A percentile compares a stretch with the other conserved stretches of the same genome.
phyloP scores from a whole-genome alignment of 1,140 invertebrate species.

The Diplogasteroides magnus region DNA sequence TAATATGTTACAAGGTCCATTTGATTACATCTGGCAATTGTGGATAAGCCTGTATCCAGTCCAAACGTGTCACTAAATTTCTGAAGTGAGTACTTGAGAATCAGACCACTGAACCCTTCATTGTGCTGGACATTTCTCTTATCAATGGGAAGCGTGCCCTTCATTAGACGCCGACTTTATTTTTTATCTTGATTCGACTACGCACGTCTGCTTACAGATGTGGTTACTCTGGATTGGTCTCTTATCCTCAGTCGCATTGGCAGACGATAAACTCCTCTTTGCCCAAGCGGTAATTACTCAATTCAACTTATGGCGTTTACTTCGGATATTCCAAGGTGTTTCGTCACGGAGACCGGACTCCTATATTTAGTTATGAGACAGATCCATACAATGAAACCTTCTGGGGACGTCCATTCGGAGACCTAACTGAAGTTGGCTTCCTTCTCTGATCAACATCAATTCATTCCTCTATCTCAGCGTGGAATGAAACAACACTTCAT shows the following conservation, averaged over 20 bases:
- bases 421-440: slow-evolving; percentile 1
- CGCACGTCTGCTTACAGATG: background rate
- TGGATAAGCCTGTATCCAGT: too few species aligned
- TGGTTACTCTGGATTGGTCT: too few species aligned
- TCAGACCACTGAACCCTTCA: too few species aligned
- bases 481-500: slow-evolving; percentile 1
- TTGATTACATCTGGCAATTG: too few species aligned
- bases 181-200: background rate
- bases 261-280: background rate
- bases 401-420: background rate
- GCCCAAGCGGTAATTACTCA: background rate
- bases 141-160: too few species aligned
- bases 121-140: too few species aligned
- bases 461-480: background rate
- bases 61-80: too few species aligned
- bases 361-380: slow-evolving; percentile 1
- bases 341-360: slow-evolving; percentile 24
- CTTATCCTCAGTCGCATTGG: background rate
- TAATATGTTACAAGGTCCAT: too few species aligned
- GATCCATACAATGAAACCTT: slow-evolving; percentile 16
- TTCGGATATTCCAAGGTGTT: slow-evolving; percentile 1
- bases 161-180: too few species aligned
- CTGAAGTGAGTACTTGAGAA: too few species aligned
- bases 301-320: background rate
- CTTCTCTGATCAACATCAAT: background rate